These are phyloP conservation scores for Xerus rutilus DNA, from an alignment of 2,797 vertebrate species.

Conservation along the genomic window DNA sequence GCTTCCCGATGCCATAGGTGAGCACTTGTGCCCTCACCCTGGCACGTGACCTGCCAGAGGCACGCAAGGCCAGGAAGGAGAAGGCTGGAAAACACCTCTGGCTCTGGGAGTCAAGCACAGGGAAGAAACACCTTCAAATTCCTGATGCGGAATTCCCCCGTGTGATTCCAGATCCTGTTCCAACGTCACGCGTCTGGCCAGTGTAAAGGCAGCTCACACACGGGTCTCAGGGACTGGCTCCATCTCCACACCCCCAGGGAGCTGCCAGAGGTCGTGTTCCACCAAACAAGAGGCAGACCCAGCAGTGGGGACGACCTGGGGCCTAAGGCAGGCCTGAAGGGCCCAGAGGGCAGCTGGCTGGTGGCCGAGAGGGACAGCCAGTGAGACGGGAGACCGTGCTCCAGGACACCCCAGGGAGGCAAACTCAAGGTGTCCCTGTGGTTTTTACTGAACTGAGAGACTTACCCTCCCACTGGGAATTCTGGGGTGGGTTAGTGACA, in stretches of 20 bases:
- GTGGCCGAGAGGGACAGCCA: rapidly evolving
- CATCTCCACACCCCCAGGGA: neutral
- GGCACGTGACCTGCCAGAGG: neutral
- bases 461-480: neutral
- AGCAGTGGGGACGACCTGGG: no score
- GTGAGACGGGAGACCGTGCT: neutral
- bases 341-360: rapidly evolving
- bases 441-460: neutral
- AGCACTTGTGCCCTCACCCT: rapidly evolving
- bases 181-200: rapidly evolving
- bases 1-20: rapidly evolving
- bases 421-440: neutral
- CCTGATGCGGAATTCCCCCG: neutral
- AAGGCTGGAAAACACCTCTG: rapidly evolving
- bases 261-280: rapidly evolving
- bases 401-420: neutral
- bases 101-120: neutral
- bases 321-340: no score
- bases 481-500: neutral
- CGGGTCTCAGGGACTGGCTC: neutral
- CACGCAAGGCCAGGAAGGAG: no score
- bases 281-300: neutral
- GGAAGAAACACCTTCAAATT: rapidly evolving
- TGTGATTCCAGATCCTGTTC: no score
- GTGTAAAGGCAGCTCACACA: neutral